Percentiles rank a stretch among this genome's conserved stretches.
phyloP scores from a whole-genome alignment of 2,888 invertebrate genomes.

The Lasioglossum figueresi region DNA sequence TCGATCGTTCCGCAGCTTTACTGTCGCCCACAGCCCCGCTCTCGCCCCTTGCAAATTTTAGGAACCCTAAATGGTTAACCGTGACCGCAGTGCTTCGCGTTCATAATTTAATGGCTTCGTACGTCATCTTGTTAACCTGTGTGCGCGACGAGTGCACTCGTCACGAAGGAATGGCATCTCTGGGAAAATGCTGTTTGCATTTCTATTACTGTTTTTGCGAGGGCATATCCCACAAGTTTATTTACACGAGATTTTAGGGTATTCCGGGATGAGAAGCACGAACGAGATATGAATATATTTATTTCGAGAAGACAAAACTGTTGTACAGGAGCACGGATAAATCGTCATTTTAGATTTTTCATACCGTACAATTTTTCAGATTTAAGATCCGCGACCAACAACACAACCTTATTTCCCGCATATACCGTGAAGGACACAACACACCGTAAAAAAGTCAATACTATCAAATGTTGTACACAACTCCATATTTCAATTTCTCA shows the following conservation, averaged over 20 bases:
- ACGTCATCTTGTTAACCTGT: not conserved
- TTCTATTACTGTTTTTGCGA: not conserved
- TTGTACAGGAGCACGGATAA: too few relatives aligned
- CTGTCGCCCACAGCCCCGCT: not conserved
- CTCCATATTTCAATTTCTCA: not conserved
- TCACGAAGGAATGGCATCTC: not conserved
- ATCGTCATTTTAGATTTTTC: too few relatives aligned
- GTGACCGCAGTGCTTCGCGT: constrained; percentile 5
- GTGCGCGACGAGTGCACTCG: not conserved
- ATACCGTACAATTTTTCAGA: too few relatives aligned
- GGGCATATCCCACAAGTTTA: not conserved
- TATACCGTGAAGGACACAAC: not conserved
- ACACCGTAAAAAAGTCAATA: not conserved
- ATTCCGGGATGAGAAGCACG: not conserved
- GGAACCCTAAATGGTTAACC: not conserved
- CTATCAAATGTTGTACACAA: not conserved
- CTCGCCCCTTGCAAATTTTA: not conserved
- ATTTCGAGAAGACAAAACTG: not conserved
- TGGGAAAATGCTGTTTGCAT: not conserved
- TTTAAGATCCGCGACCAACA: not conserved
- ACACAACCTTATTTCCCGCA: not conserved
- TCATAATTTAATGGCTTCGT: not conserved
- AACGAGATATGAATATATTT: not conserved
- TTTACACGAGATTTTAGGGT: not conserved
- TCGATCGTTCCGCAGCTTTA: not conserved